Percentiles rank a stretch among this genome's conserved stretches.
Conservation (phyloP, 1,140 invertebrate genomes). For the Radopholus similis region DNA sequence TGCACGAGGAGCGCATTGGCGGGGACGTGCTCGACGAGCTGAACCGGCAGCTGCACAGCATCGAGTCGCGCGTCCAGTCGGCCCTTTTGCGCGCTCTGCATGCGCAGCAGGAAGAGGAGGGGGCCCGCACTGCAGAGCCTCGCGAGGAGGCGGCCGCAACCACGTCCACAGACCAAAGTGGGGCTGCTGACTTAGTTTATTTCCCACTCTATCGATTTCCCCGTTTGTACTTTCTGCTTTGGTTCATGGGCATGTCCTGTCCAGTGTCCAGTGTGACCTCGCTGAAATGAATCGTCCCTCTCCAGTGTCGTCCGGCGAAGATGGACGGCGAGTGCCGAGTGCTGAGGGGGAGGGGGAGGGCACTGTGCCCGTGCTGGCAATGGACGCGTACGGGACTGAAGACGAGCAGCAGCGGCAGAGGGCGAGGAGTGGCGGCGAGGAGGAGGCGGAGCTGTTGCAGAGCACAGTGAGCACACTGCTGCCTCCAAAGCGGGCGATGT, state of each 20-base stretch:
- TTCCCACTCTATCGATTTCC: too few relatives aligned
- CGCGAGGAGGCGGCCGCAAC: neutral
- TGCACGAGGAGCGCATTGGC: constrained; percentile 6
- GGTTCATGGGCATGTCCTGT: too few relatives aligned
- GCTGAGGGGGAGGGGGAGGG: neutral
- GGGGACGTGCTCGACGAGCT: constrained; percentile 26
- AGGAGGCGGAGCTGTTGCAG: neutral
- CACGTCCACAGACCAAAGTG: neutral
- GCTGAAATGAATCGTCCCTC: too few relatives aligned
- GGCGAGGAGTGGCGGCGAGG: neutral
- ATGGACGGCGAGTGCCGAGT: neutral
- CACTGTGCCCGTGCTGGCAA: constrained; percentile 36
- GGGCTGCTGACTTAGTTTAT: too few relatives aligned
- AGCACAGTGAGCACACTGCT: neutral
- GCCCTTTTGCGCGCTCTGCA: constrained; percentile 25
- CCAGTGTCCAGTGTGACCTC: too few relatives aligned
- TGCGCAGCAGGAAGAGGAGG: constrained; percentile 16
- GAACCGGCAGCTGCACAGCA: constrained; percentile 25
- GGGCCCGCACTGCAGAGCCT: neutral
- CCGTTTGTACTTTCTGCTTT: too few relatives aligned
- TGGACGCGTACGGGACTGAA: constrained; percentile 50
- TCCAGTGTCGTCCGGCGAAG: neutral
- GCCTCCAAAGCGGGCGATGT: neutral
- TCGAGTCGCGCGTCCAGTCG: constrained; percentile 31
- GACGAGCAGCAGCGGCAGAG: constrained; percentile 17